Evolutionary conservation across 2,888 invertebrate species (phyloP).

Genomic region (Cabera pusaria): DNA sequence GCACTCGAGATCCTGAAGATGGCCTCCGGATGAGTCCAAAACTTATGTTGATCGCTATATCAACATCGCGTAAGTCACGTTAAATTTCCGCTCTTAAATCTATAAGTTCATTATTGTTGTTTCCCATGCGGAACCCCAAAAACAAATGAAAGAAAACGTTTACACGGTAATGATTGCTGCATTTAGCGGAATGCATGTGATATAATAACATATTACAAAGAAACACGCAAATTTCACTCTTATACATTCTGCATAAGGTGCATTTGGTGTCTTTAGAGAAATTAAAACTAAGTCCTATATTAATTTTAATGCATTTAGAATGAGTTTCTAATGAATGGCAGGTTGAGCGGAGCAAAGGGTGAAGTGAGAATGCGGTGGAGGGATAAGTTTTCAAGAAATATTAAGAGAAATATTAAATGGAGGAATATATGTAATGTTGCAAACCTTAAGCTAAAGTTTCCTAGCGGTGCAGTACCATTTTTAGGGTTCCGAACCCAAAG

Average conservation of each 20-base stretch:
- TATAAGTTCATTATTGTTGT: too few species aligned
- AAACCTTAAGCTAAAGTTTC: too few species aligned
- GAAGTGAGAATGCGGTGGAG: conserved; percentile 3
- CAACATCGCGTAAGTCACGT: too few species aligned
- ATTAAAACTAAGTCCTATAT: conserved; percentile 32
- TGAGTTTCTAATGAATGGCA: conserved; percentile 36
- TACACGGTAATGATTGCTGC: conserved; percentile 41
- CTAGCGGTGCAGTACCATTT: too few species aligned
- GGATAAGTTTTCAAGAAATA: neutral
- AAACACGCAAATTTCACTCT: conserved; percentile 8
- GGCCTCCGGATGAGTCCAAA: too few species aligned
- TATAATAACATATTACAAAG: conserved; percentile 20
- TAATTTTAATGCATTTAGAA: conserved; percentile 21
- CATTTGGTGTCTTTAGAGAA: conserved; percentile 26
- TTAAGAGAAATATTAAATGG: too few species aligned
- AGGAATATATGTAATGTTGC: too few species aligned
- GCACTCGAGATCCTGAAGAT: too few species aligned
- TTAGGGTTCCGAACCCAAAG: too few species aligned
- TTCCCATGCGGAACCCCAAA: conserved; percentile 40
- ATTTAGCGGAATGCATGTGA: conserved; percentile 34
- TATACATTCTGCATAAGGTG: neutral
- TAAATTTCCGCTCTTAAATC: too few species aligned
- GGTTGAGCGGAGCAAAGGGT: conserved; percentile 15
- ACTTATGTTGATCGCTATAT: too few species aligned
- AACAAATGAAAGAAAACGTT: conserved; percentile 38